These are phyloP conservation scores for Macrochelys suwanniensis DNA, from an alignment of 2,797 vertebrate genomes.

Conservation along the genomic window DNA sequence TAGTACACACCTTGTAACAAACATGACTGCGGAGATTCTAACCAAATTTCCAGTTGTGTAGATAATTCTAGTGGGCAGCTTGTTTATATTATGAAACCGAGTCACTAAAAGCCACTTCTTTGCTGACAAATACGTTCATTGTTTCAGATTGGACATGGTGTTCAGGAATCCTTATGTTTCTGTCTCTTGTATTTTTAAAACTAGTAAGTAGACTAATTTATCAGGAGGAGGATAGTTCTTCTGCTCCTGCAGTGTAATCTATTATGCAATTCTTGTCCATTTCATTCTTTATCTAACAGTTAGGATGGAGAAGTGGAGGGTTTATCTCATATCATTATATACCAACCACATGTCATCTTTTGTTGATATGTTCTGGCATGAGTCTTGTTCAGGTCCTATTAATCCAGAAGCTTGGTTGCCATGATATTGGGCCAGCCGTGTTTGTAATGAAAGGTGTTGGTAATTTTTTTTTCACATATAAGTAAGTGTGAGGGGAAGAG, in stretches of 20 bases:
- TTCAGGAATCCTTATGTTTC: conserved; percentile 30
- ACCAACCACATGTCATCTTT: accelerated
- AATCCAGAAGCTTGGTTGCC: accelerated
- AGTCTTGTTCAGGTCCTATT: not conserved
- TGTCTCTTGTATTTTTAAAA: not conserved
- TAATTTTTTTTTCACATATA: not conserved
- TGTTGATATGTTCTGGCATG: not conserved
- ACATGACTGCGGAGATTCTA: conserved; percentile 17
- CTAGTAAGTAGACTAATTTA: conserved; percentile 1
- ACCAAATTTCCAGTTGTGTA: conserved; percentile 41
- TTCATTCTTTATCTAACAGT: not conserved
- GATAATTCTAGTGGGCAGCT: conserved; percentile 34
- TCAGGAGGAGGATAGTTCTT: not conserved
- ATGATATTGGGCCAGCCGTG: not conserved
- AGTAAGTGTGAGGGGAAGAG: not conserved
- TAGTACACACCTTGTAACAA: conserved; percentile 10
- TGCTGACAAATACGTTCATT: conserved; percentile 24
- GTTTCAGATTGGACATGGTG: conserved; percentile 15
- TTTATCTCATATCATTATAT: not conserved
- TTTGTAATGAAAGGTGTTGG: not conserved
- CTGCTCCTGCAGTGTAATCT: not conserved
- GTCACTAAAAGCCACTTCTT: conserved; percentile 36
- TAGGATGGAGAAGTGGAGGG: not conserved
- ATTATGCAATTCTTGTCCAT: accelerated
- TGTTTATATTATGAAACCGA: conserved; percentile 43